These are phyloP conservation scores for Troglohyphantes excavatus DNA, from an alignment of 2,888 invertebrate species.

Conservation along the genomic window DNA sequence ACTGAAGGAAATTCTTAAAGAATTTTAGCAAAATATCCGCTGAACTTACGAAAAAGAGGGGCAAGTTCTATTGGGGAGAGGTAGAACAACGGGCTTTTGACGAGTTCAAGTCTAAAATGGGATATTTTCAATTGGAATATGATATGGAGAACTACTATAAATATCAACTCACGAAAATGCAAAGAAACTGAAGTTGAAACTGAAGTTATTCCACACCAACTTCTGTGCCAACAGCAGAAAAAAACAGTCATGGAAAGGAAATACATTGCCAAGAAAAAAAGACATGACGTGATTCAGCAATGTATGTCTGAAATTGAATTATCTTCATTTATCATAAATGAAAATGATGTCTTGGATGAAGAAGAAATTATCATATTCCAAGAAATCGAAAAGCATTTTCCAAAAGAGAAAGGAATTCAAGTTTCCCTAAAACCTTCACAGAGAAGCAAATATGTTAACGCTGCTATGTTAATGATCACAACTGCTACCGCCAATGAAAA, in stretches of 20 bases:
- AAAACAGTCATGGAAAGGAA: background rate
- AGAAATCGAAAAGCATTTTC: too few species aligned
- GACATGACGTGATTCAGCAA: background rate
- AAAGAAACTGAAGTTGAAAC: background rate
- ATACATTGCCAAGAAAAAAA: background rate
- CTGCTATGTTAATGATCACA: background rate
- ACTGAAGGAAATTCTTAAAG: too few species aligned
- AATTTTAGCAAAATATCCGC: too few species aligned
- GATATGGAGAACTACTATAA: conserved; percentile 32
- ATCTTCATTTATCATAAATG: too few species aligned
- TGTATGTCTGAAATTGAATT: background rate
- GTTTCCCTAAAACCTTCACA: background rate
- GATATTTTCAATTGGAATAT: conserved; percentile 57
- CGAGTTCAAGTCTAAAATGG: too few species aligned
- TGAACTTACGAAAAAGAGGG: too few species aligned
- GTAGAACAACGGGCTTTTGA: too few species aligned
- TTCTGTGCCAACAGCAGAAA: conserved; percentile 14
- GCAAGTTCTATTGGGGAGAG: too few species aligned
- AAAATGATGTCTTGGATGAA: background rate
- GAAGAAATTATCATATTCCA: background rate
- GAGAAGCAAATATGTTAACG: background rate
- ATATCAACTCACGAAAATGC: background rate
- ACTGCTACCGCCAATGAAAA: conserved; percentile 3
- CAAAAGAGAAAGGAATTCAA: background rate
- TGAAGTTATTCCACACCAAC: conserved; percentile 4